These are phyloP conservation scores for Drosophila paranaensis DNA, from an alignment of 2,888 invertebrate genomes.

Conservation along the genomic window DNA sequence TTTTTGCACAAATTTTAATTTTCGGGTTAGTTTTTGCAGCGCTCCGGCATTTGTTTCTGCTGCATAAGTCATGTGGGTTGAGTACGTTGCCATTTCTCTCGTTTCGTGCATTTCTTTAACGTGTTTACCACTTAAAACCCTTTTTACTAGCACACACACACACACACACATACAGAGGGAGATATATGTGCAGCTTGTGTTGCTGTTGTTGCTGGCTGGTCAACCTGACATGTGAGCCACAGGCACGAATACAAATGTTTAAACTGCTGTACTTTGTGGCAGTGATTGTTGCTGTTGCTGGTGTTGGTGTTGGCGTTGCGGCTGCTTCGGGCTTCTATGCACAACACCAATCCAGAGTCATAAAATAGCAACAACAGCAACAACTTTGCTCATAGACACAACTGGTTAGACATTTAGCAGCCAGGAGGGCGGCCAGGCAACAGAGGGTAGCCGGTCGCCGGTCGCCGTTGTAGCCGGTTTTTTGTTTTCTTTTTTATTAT, in stretches of 20 bases:
- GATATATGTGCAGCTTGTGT: conserved; percentile 3
- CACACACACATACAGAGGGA: not conserved
- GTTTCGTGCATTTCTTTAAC: conserved; percentile 42
- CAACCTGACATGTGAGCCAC: conserved; percentile 71
- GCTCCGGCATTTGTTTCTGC: conserved; percentile 15
- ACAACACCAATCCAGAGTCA: conserved; percentile 65
- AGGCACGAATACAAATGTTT: conserved; percentile 74
- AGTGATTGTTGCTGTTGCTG: conserved; percentile 47
- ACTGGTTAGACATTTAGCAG: conserved; percentile 59
- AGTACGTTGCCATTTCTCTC: conserved; percentile 22
- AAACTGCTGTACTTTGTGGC: conserved; percentile 63
- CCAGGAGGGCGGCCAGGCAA: conserved; percentile 16
- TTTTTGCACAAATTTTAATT: conserved; percentile 12
- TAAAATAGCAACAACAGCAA: conserved; percentile 53
- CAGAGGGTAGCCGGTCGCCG: conserved; percentile 39
- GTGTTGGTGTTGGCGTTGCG: conserved; percentile 41
- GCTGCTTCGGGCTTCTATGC: conserved; percentile 67
- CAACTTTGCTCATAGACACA: conserved; percentile 50
- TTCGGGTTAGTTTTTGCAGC: conserved; percentile 17
- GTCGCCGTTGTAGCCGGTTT: conserved; percentile 40
- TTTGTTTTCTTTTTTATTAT: conserved; percentile 35
- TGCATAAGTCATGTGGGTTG: conserved; percentile 42
- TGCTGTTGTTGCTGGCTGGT: conserved; percentile 48
- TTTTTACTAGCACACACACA: conserved; percentile 18
- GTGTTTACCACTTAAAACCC: conserved; percentile 34